These are phyloP conservation scores for Patella ulyssiponensis DNA, from an alignment of 2,888 invertebrate genomes.

Conservation along the genomic window DNA sequence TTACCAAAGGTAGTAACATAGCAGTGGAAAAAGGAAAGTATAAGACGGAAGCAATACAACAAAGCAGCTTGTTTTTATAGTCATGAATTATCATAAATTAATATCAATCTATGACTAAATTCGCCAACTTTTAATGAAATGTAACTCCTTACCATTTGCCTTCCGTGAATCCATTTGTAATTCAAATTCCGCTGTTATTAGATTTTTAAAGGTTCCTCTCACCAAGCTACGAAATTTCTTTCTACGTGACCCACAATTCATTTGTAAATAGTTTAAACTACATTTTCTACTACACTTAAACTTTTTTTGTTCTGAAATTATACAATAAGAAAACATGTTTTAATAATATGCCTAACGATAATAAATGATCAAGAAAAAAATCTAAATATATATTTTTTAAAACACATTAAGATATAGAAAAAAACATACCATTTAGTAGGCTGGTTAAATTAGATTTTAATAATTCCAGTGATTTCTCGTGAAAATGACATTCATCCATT, in stretches of 20 bases:
- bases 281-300: conserved; percentile 58
- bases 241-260: conserved; percentile 55
- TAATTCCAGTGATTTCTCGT: conserved; percentile 38
- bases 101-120: neutral
- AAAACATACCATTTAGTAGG: conserved; percentile 46
- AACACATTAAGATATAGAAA: neutral
- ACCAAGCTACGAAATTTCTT: conserved; percentile 48
- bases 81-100: neutral
- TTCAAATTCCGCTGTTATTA: conserved; percentile 61
- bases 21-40: too few relatives aligned
- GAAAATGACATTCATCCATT: conserved; percentile 42
- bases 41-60: too few relatives aligned
- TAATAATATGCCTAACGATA: too few relatives aligned
- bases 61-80: too few relatives aligned
- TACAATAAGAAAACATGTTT: too few relatives aligned
- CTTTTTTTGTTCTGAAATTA: conserved; percentile 48
- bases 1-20: too few relatives aligned
- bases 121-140: neutral
- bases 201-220: conserved; percentile 34
- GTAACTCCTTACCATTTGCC: conserved; percentile 24
- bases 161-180: conserved; percentile 52
- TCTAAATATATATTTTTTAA: neutral
- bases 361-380: too few relatives aligned
- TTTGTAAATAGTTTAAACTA: conserved; percentile 50
- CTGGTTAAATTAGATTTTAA: conserved; percentile 47